A percentile compares a stretch with the other conserved stretches of the same genome.
Conservation (phyloP, 2,797 vertebrate genomes). For the Propithecus deckenii region DNA sequence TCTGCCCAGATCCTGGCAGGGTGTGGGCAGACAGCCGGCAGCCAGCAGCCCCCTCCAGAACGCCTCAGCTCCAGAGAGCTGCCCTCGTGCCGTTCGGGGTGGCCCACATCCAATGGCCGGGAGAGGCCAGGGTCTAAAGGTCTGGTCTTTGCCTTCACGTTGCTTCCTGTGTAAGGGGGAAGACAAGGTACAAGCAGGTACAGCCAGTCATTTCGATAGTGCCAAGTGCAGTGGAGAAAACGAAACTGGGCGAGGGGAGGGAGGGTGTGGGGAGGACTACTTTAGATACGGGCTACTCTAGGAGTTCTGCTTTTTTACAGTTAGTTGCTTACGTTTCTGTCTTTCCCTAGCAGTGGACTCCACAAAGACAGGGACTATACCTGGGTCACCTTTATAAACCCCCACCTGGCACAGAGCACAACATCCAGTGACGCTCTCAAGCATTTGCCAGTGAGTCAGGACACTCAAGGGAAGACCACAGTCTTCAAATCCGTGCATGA, state of each 20-base stretch:
- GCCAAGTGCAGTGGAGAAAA: background rate
- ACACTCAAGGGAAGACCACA: background rate
- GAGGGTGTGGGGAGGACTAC: background rate
- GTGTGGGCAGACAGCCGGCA: background rate
- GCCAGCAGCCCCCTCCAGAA: background rate
- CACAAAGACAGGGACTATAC: background rate
- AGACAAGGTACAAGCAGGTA: background rate
- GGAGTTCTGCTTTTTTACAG: background rate
- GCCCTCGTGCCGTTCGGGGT: background rate
- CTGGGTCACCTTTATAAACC: background rate
- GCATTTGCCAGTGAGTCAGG: background rate
- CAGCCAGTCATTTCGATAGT: background rate
- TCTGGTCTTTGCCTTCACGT: background rate
- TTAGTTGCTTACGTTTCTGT: background rate
- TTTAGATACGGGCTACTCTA: fast-evolving
- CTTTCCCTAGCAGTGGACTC: background rate
- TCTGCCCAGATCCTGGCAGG: background rate
- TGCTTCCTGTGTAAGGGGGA: background rate
- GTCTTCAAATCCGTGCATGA: background rate
- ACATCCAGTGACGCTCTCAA: fast-evolving
- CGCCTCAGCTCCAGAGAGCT: background rate
- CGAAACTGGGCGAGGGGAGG: fast-evolving
- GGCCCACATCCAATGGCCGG: background rate
- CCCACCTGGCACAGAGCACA: background rate
- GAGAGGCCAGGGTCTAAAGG: background rate